These are phyloP conservation scores for Agonopterix subpropinquella DNA, from an alignment of 2,888 invertebrate genomes.

Conservation along the genomic window DNA sequence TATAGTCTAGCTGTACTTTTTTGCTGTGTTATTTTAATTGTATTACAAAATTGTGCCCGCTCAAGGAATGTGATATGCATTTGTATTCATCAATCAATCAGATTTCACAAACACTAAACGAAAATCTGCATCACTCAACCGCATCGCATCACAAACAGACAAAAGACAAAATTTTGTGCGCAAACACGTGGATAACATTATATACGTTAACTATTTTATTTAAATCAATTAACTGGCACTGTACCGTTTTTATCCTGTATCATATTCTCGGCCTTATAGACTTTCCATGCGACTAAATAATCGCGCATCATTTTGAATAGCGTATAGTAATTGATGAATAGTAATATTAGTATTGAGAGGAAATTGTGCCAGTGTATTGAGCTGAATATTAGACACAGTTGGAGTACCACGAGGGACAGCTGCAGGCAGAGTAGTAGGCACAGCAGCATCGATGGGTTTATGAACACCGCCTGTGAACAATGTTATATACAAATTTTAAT, in stretches of 20 bases:
- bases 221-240: conserved; percentile 14
- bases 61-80: too few relatives aligned
- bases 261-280: conserved; percentile 83
- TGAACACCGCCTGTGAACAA: conserved; percentile 84
- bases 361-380: conserved; percentile 95
- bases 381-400: conserved; percentile 86
- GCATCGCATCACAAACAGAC: background rate
- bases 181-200: background rate
- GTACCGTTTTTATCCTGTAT: conserved; percentile 77
- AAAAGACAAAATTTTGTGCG: conserved; percentile 8
- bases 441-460: conserved; percentile 87
- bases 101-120: too few relatives aligned
- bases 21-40: too few relatives aligned
- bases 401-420: conserved; percentile 81
- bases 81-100: too few relatives aligned
- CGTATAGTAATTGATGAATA: conserved; percentile 94
- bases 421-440: conserved; percentile 84
- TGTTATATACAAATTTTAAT: conserved; percentile 14
- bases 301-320: conserved; percentile 93
- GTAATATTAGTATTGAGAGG: conserved; percentile 87
- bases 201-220: background rate
- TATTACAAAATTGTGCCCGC: too few relatives aligned
- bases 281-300: conserved; percentile 88
- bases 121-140: too few relatives aligned
- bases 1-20: too few relatives aligned